Conservation (phyloP, 2,888 invertebrate species). For the Scaptomyza flava region DNA sequence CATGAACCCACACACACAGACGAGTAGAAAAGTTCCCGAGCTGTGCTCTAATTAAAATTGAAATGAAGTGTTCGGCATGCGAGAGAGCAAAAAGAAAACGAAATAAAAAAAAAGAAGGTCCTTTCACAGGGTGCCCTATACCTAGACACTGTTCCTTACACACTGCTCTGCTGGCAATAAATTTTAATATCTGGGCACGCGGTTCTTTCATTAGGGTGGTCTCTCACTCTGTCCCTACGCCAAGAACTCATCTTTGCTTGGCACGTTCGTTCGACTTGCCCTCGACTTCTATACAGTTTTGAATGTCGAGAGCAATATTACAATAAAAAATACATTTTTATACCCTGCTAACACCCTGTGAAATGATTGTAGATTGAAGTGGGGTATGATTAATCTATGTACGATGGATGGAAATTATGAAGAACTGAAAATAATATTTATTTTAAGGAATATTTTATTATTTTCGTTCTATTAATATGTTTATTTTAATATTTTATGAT, state of each 20-base stretch:
- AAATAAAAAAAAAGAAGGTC: constrained; percentile 32
- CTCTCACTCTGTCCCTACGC: constrained; percentile 28
- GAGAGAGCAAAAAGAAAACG: constrained; percentile 36
- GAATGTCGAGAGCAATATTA: constrained; percentile 53
- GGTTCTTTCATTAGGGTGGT: constrained; percentile 56
- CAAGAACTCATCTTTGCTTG: constrained; percentile 48
- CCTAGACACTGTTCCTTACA: not conserved
- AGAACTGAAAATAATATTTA: not conserved
- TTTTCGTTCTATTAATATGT: not conserved
- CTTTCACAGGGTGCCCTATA: constrained; percentile 34
- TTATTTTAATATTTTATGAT: too few species aligned
- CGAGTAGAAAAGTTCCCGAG: constrained; percentile 35
- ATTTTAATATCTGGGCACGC: constrained; percentile 45
- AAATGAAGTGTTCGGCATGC: constrained; percentile 69
- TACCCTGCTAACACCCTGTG: constrained; percentile 2
- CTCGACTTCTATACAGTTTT: constrained; percentile 20
- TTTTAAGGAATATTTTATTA: not conserved
- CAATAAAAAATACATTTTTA: constrained; percentile 72
- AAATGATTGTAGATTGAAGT: not conserved
- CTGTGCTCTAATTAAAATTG: constrained; percentile 75
- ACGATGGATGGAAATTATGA: too few species aligned
- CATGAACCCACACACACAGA: not conserved
- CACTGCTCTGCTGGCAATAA: constrained; percentile 42
- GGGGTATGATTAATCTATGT: not conserved
- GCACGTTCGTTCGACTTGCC: constrained; percentile 64